Percentiles rank a stretch among this genome's conserved stretches.
These are phyloP conservation scores for Tamias sibiricus DNA, from an alignment of 2,113 vertebrate species.

Conservation along the genomic window DNA sequence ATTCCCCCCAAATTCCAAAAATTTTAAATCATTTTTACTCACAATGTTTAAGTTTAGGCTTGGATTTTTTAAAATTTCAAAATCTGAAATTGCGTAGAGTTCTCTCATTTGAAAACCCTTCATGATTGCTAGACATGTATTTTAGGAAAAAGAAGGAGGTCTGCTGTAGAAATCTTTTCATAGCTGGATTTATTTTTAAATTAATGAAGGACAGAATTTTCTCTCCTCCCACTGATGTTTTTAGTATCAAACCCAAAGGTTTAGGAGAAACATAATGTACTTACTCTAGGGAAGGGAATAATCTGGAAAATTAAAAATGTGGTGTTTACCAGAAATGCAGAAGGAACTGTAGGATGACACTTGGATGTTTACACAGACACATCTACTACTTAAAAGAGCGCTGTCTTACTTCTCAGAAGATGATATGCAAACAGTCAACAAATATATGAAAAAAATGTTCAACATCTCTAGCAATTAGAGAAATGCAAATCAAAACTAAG, in stretches of 20 bases:
- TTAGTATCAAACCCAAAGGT: not conserved
- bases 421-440: no score
- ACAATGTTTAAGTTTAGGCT: not conserved
- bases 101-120: slow-evolving; percentile 24
- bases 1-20: not conserved
- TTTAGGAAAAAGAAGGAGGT: not conserved
- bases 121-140: not conserved
- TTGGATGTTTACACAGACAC: not conserved
- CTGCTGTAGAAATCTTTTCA: not conserved
- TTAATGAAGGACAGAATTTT: not conserved
- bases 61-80: slow-evolving; percentile 43
- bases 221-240: not conserved
- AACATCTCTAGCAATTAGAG: no score
- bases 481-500: no score
- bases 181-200: slow-evolving; percentile 38
- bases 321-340: not conserved
- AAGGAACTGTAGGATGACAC: not conserved
- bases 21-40: not conserved
- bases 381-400: not conserved
- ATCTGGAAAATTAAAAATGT: not conserved
- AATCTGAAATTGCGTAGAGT: slow-evolving; percentile 29
- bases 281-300: not conserved
- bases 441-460: no score
- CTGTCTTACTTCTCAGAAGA: no score
- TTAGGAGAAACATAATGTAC: slow-evolving; percentile 8